Percentiles rank a stretch among this genome's conserved stretches.
Conservation (phyloP, 2,113 vertebrate species). For the Climacteris rufus region DNA sequence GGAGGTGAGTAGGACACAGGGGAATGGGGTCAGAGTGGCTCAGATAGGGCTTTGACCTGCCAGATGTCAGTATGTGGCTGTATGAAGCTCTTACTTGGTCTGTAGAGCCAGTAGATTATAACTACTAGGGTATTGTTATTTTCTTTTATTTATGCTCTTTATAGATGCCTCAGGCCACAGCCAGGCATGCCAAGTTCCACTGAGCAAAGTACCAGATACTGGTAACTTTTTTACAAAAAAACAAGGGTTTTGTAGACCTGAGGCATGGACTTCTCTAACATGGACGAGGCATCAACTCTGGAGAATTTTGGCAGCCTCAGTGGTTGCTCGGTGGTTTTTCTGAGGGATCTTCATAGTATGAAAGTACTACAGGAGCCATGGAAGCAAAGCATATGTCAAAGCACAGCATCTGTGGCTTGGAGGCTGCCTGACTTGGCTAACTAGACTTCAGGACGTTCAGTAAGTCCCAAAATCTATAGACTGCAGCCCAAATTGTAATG, state of each 20-base stretch:
- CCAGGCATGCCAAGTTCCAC: neutral
- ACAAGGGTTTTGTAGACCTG: neutral
- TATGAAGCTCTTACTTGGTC: neutral
- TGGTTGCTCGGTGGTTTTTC: neutral
- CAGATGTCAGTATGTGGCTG: neutral
- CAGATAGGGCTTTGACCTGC: neutral
- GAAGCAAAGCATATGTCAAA: neutral
- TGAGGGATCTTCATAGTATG: neutral
- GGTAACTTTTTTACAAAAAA: neutral
- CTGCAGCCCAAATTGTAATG: neutral
- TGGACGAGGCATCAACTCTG: neutral
- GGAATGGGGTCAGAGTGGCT: neutral
- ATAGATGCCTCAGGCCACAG: neutral
- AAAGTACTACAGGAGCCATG: neutral
- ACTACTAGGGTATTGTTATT: neutral
- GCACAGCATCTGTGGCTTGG: neutral
- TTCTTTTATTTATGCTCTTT: neutral
- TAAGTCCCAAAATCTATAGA: neutral
- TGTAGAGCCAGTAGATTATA: neutral
- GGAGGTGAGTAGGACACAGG: conserved; percentile 57
- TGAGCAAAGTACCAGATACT: neutral
- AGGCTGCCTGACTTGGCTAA: neutral
- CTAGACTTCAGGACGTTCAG: neutral
- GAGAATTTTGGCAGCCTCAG: neutral
- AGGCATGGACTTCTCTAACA: neutral